Percentiles rank a stretch among this genome's conserved stretches.
These are phyloP conservation scores for Odontomachus brunneus DNA, from an alignment of 1,140 invertebrate genomes.

Conservation along the genomic window DNA sequence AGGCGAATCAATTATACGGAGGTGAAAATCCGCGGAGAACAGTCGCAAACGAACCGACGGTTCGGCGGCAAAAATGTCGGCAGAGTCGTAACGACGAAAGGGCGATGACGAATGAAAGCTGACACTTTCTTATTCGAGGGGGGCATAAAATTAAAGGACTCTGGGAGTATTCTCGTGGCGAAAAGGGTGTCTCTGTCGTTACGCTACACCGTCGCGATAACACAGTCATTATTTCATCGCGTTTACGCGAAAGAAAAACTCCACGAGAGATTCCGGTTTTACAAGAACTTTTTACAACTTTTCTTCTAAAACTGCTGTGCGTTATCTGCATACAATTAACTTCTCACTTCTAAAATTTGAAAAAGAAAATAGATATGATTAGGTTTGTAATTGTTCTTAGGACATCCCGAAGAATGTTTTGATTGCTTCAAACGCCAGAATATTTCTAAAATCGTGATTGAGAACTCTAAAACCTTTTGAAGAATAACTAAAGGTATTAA, in stretches of 20 bases:
- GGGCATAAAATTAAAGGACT: slow-evolving; percentile 33
- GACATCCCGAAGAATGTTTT: too few relatives aligned
- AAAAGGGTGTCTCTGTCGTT: neutral
- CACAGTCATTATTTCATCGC: neutral
- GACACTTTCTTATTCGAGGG: neutral
- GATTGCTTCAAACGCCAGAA: too few relatives aligned
- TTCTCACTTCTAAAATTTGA: too few relatives aligned
- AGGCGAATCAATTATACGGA: slow-evolving; percentile 37
- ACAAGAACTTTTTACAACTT: too few relatives aligned
- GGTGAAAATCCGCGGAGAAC: slow-evolving; percentile 27
- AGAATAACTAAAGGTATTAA: too few relatives aligned
- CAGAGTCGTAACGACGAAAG: neutral
- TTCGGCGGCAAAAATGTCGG: slow-evolving; percentile 11
- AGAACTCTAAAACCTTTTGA: too few relatives aligned
- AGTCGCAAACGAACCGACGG: neutral
- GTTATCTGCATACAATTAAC: too few relatives aligned
- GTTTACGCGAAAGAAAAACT: neutral
- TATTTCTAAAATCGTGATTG: too few relatives aligned
- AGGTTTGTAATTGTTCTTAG: too few relatives aligned
- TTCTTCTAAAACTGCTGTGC: too few relatives aligned
- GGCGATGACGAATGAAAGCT: slow-evolving; percentile 31
- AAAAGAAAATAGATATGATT: too few relatives aligned
- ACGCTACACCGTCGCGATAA: neutral
- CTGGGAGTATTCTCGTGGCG: neutral
- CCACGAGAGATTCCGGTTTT: too few relatives aligned